These are phyloP conservation scores for Nasonia giraulti DNA, from an alignment of 1,140 invertebrate species.

Conservation along the genomic window DNA sequence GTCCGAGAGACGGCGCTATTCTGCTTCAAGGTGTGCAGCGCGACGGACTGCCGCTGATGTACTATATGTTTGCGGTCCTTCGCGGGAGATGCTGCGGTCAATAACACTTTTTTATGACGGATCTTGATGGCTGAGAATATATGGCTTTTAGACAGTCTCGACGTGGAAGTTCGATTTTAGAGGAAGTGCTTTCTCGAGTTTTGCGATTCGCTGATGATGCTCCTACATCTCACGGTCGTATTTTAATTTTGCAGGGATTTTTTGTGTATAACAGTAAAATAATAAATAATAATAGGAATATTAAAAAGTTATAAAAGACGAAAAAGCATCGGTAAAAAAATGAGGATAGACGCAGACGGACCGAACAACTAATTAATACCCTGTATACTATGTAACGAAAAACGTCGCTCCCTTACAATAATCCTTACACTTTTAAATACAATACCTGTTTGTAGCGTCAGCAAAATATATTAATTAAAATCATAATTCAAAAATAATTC, in stretches of 20 bases:
- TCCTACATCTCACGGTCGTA: not conserved
- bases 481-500: too few species aligned
- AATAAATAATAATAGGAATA: too few species aligned
- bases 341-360: too few species aligned
- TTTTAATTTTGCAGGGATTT: not conserved
- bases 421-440: too few species aligned
- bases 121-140: not conserved
- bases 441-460: too few species aligned
- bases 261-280: too few species aligned
- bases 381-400: too few species aligned
- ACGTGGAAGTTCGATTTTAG: not conserved
- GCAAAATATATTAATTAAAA: too few species aligned
- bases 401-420: too few species aligned
- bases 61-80: slow-evolving; percentile 19
- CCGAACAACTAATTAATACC: too few species aligned
- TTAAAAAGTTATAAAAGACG: too few species aligned
- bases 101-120: slow-evolving; percentile 1
- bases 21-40: not conserved
- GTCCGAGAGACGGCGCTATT: not conserved
- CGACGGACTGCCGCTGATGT: not conserved
- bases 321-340: too few species aligned
- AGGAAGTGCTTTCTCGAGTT: not conserved
- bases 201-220: not conserved
- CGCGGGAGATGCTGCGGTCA: not conserved
- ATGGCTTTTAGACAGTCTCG: not conserved